Evolutionary conservation across 2,888 invertebrate species (phyloP).

Genomic region (Parelbella ahira): DNA sequence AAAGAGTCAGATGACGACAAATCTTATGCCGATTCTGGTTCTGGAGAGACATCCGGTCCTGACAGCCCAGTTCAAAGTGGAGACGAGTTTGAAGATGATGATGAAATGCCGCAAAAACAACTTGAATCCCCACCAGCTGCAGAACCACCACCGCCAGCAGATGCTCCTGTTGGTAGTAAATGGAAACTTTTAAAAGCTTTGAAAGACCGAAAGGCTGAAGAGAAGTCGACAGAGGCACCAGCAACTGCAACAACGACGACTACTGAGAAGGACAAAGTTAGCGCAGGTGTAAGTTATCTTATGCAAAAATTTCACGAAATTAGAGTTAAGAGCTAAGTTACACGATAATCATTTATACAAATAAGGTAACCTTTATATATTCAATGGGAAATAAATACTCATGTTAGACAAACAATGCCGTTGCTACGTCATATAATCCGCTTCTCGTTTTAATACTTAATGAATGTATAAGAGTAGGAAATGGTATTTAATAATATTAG

Average conservation of each 20-base stretch:
- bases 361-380: not conserved
- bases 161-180: constrained; percentile 87
- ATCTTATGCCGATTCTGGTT: constrained; percentile 82
- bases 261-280: constrained; percentile 83
- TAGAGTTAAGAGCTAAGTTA: constrained; percentile 81
- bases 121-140: constrained; percentile 46
- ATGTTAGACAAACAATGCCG: constrained; percentile 17
- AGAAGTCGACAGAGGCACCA: constrained; percentile 86
- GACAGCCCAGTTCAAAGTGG: constrained; percentile 90
- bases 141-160: constrained; percentile 64
- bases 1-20: constrained; percentile 64
- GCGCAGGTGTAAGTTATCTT: constrained; percentile 84
- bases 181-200: constrained; percentile 95
- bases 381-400: constrained; percentile 8
- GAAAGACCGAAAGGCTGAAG: constrained; percentile 94
- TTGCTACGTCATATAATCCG: constrained; percentile 14
- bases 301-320: constrained; percentile 84
- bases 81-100: constrained; percentile 85
- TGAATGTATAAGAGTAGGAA: constrained; percentile 2
- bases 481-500: constrained; percentile 9
- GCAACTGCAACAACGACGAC: constrained; percentile 82
- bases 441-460: constrained; percentile 14
- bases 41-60: constrained; percentile 93
- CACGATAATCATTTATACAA: constrained; percentile 8
- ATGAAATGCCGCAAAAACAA: constrained; percentile 75